Evolutionary conservation across 2,113 vertebrate genomes (phyloP).

Genomic region (Sturnus vulgaris): DNA sequence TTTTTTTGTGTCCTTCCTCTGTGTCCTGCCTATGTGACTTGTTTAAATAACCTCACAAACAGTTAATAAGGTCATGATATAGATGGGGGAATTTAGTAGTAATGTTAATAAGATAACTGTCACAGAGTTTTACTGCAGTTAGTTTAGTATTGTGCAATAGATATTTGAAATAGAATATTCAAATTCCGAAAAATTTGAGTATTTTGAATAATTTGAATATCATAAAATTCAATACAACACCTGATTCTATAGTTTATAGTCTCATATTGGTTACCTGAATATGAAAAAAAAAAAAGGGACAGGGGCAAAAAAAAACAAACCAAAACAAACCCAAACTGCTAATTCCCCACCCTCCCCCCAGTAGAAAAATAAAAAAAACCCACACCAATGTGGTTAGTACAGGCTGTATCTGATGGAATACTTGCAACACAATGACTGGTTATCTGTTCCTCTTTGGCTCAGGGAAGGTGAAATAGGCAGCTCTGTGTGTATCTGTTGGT

Average conservation of each 20-base stretch:
- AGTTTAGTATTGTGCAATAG: not conserved
- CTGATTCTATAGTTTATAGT: not conserved
- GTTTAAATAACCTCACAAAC: constrained; percentile 19
- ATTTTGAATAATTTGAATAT: too few species aligned
- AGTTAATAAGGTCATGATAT: not conserved
- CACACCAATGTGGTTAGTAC: not conserved
- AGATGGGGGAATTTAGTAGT: not conserved
- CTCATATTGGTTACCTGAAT: not conserved
- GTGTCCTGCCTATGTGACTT: not conserved
- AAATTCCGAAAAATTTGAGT: not conserved
- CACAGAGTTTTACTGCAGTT: not conserved
- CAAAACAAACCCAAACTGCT: not conserved
- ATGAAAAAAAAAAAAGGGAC: not conserved
- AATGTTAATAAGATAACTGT: not conserved
- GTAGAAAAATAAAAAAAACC: not conserved
- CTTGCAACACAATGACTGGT: not conserved
- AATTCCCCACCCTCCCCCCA: accelerated
- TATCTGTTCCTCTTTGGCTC: not conserved
- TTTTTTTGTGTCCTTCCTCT: constrained; percentile 1
- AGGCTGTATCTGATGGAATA: not conserved
- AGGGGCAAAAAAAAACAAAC: accelerated
- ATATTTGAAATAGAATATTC: not conserved
- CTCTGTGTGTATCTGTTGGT: not conserved
- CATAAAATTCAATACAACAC: not conserved
- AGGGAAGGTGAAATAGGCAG: not conserved